phyloP scores from a whole-genome alignment of 1,140 invertebrate species.

The Psix sp. region DNA sequence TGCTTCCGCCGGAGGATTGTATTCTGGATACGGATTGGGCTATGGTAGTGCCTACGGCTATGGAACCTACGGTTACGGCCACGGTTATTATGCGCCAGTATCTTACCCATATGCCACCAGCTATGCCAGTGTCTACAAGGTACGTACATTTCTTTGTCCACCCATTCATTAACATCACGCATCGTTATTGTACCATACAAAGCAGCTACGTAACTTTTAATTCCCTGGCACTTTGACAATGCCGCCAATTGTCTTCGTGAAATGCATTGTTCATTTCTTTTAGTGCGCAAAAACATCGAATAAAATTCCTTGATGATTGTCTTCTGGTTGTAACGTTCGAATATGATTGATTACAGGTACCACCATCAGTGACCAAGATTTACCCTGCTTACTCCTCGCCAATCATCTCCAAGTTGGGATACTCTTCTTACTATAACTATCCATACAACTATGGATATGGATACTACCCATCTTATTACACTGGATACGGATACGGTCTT shows the following conservation, averaged over 20 bases:
- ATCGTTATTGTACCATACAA: conserved; percentile 14
- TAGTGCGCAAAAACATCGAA: too few species aligned
- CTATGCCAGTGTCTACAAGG: conserved; percentile 64
- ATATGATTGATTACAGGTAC: conserved; percentile 47
- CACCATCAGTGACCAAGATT: conserved; percentile 62
- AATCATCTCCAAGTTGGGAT: conserved; percentile 51
- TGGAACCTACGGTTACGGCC: conserved; percentile 53
- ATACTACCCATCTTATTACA: conserved; percentile 51
- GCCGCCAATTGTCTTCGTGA: conserved; percentile 5
- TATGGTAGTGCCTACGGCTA: conserved; percentile 60
- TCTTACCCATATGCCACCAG: conserved; percentile 63
- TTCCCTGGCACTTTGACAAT: conserved; percentile 13
- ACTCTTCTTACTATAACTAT: conserved; percentile 53
- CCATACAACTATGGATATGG: conserved; percentile 54
- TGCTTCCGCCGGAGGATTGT: conserved; percentile 65
- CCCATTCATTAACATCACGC: conserved; percentile 18
- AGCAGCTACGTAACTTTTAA: conserved; percentile 24
- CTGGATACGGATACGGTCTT: conserved; percentile 45
- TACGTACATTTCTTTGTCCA: conserved; percentile 20
- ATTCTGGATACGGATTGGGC: conserved; percentile 60
- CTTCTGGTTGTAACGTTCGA: neutral
- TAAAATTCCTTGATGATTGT: too few species aligned
- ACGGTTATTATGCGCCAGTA: conserved; percentile 23
- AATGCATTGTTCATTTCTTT: neutral
- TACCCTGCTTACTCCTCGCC: conserved; percentile 61